phyloP scores from a whole-genome alignment of 2,113 vertebrate species.

The Platysternon megacephalum region DNA sequence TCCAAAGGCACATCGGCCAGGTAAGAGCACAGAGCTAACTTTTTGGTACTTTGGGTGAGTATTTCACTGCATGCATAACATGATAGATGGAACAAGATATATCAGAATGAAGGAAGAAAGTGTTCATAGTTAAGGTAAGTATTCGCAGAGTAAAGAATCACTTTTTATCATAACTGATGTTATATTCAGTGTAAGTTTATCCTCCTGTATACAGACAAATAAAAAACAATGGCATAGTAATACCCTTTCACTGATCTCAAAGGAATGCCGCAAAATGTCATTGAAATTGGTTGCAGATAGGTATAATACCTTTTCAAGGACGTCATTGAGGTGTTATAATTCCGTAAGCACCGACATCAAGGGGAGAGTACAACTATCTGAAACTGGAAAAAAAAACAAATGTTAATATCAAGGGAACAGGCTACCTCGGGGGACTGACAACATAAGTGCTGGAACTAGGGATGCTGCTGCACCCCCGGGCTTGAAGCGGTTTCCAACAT shows the following conservation, averaged over 20 bases:
- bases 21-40: constrained; percentile 75
- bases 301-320: background rate
- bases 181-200: background rate
- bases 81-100: background rate
- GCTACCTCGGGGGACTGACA: background rate
- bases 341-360: no score
- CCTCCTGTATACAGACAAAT: background rate
- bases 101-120: background rate
- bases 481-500: background rate
- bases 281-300: constrained; percentile 4
- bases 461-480: no score
- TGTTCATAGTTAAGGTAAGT: background rate
- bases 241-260: background rate
- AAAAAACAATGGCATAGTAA: background rate
- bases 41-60: background rate
- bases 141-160: rapidly evolving
- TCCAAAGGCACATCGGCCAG: constrained; percentile 98
- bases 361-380: background rate
- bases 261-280: background rate
- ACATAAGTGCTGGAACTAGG: background rate
- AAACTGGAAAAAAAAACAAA: background rate
- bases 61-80: rapidly evolving
- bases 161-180: background rate
- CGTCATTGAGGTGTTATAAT: background rate
- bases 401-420: background rate